These are phyloP conservation scores for Luidia sarsii DNA, from an alignment of 53 echinoderm and acorn worm species.

Conservation along the genomic window DNA sequence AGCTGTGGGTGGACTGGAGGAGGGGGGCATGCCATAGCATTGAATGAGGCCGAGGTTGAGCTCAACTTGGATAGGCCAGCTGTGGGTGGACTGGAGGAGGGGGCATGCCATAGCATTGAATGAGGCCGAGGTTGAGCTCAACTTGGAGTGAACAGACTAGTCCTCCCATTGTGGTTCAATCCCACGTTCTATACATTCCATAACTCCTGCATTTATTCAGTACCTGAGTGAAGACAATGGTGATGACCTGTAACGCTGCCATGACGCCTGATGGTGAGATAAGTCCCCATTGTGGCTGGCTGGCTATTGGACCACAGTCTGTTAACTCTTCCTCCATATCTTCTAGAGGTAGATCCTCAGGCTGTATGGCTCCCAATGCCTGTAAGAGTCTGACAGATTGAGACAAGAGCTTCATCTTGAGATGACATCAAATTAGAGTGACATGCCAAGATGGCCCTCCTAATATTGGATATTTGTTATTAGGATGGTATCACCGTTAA, in stretches of 20 bases:
- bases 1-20: too few species aligned
- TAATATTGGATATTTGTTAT: too few species aligned
- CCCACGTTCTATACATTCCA: too few species aligned
- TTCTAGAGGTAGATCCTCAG: slow-evolving; percentile 52
- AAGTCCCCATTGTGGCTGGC: slow-evolving; percentile 79
- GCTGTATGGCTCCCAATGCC: slow-evolving; percentile 73
- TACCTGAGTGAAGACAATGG: slow-evolving; percentile 94
- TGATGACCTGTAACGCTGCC: slow-evolving; percentile 76
- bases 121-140: too few species aligned
- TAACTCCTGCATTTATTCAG: background rate
- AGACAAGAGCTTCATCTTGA: background rate
- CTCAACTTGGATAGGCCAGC: too few species aligned
- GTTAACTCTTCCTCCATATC: slow-evolving; percentile 68
- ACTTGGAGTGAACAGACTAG: too few species aligned
- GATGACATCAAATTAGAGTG: background rate
- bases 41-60: too few species aligned
- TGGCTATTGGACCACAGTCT: slow-evolving; percentile 39
- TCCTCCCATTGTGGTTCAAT: too few species aligned
- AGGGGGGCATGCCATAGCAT: too few species aligned
- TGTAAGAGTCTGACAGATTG: slow-evolving; percentile 69
- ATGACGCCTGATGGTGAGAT: slow-evolving; percentile 88
- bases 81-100: too few species aligned
- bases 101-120: too few species aligned
- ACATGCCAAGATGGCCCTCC: background rate
- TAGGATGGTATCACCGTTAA: too few species aligned